Evolutionary conservation across 2,888 invertebrate species (phyloP), one percentile per base, ranked within the genome.

Genomic region (Allacma fusca): DNA sequence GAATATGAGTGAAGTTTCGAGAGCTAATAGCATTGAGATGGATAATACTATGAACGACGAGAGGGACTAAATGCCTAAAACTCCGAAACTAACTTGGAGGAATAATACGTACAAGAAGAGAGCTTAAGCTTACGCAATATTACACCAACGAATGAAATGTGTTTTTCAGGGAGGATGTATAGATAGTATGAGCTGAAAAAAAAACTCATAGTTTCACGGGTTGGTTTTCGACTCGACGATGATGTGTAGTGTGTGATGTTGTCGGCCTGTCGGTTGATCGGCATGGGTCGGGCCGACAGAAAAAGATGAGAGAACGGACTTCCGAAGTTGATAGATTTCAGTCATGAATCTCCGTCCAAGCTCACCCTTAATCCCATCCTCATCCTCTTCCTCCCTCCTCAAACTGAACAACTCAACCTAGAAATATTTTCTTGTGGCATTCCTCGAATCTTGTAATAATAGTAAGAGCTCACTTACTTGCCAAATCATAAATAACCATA

Each of bases 311-410:
- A 74, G 65, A 69, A 75, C 24, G 68, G 68, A 75, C 75, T 75
- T 75, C 75, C 75, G 75, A 76, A 76, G 76, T 76, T 76, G 76
- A 76, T 76, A 71, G 76, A 76, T 76, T 76, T 76, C n/a, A 64
- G 71, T 64, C 64, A 76, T 76, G 76, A 76, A 76, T 76, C 76
- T 64, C 44, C 64, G 76, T 76, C 76, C 44, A 29, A 71, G 65
- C 24, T 64, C 62, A 40, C 68, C 68, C 68, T 62, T 75, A 75
- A 75, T 75, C 75, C 75, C 59, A 28, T 34, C 34, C 68, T 75
- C 68, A 65, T 65, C 75, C 75, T 75, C 75, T 44, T 75, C 50
- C 75, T 57, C 75, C 50, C 64, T 73, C 73, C 43, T 73, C 64
- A 29, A 26, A 21, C 50, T 57, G 40, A 68, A 67, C 65, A 75